Evolutionary conservation across 2,113 vertebrate genomes (phyloP).

Genomic region (Canis aureus): DNA sequence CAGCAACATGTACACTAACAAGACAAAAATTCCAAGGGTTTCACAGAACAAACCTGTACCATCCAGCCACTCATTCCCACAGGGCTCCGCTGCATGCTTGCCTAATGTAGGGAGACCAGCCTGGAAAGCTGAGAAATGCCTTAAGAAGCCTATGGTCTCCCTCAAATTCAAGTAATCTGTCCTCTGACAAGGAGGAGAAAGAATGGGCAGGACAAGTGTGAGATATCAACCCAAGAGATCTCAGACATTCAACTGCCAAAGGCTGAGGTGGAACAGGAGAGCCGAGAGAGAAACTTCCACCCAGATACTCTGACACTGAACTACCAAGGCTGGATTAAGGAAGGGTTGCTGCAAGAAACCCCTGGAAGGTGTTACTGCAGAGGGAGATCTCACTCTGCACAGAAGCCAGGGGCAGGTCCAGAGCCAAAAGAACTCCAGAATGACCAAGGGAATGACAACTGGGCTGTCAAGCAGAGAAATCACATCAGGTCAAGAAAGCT

Average conservation of each 20-base stretch:
- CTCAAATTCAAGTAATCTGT: neutral
- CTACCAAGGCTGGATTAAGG: neutral
- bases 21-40: slow-evolving; percentile 12
- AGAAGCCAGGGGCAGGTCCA: neutral
- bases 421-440: neutral
- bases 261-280: neutral
- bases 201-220: neutral
- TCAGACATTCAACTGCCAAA: neutral
- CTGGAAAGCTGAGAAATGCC: neutral
- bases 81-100: neutral
- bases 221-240: neutral
- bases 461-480: neutral
- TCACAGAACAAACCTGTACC: neutral
- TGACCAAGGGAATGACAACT: neutral
- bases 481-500: neutral
- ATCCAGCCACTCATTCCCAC: neutral
- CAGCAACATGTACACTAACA: neutral
- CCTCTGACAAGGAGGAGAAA: neutral
- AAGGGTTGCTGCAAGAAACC: neutral
- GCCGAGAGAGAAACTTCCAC: neutral
- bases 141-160: neutral
- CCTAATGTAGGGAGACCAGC: neutral
- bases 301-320: neutral
- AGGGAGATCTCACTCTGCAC: neutral
- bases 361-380: neutral